Conservation (phyloP, 2,888 invertebrate genomes). For the Troglohyphantes excavatus region DNA sequence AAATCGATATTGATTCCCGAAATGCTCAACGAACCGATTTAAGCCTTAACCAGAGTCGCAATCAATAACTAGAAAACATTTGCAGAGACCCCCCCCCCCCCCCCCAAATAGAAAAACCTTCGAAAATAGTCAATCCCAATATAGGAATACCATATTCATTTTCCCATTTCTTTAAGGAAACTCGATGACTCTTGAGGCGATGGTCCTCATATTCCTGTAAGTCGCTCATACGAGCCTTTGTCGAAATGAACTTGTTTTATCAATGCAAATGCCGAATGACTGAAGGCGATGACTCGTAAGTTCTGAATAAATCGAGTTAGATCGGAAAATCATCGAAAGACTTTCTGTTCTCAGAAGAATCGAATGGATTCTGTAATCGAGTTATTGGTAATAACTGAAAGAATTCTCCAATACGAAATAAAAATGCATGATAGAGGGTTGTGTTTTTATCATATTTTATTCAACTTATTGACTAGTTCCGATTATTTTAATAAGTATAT, state of each 20-base stretch:
- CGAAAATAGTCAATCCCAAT: slow-evolving; percentile 54
- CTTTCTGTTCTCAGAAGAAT: not conserved
- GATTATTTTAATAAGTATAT: too few relatives aligned
- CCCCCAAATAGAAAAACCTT: slow-evolving; percentile 43
- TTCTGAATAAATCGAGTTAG: not conserved
- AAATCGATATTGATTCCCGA: slow-evolving; percentile 4
- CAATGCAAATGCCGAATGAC: not conserved
- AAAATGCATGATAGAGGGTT: too few relatives aligned
- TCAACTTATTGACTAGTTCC: too few relatives aligned
- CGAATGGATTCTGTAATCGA: not conserved
- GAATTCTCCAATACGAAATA: too few relatives aligned
- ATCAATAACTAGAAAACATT: slow-evolving; percentile 34
- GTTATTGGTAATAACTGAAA: too few relatives aligned
- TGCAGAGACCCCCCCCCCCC: not conserved
- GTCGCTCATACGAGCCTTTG: not conserved
- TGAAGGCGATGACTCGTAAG: not conserved
- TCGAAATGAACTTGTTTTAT: slow-evolving; percentile 16
- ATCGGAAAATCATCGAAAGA: not conserved
- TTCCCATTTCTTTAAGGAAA: not conserved
- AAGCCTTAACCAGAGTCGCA: not conserved
- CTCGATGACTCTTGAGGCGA: not conserved
- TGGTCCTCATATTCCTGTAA: too few relatives aligned
- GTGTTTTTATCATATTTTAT: too few relatives aligned
- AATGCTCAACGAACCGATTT: not conserved
- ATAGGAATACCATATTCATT: not conserved